Evolutionary conservation across 2,797 vertebrate species (phyloP).

Genomic region (Sebastolobus altivelis): DNA sequence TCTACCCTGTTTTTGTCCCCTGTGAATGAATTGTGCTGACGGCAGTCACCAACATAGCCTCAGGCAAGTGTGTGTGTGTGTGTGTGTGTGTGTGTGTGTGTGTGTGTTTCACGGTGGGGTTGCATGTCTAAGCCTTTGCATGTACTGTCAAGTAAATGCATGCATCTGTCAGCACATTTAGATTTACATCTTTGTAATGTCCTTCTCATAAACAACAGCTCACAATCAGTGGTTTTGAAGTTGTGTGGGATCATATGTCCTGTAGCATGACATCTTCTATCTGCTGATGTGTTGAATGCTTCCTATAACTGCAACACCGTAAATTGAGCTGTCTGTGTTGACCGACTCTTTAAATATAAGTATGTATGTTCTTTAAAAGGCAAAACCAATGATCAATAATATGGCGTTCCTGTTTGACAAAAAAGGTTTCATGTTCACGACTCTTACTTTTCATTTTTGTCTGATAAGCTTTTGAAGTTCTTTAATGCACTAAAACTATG

Average conservation of each 20-base stretch:
- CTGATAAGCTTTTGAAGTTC: background rate
- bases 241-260: slow-evolving; percentile 16
- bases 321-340: background rate
- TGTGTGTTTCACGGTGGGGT: slow-evolving; percentile 41
- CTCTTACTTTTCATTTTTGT: background rate
- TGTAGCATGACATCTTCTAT: slow-evolving; percentile 1
- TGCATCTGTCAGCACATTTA: slow-evolving; percentile 57
- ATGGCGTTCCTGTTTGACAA: background rate
- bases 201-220: slow-evolving; percentile 26
- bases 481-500: background rate
- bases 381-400: background rate
- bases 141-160: slow-evolving; percentile 57
- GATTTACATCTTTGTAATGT: slow-evolving; percentile 27
- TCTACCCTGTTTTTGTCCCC: background rate
- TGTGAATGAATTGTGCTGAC: slow-evolving; percentile 40
- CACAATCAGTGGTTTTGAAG: background rate
- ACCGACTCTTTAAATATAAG: background rate
- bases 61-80: slow-evolving; percentile 19
- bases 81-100: slow-evolving; percentile 28
- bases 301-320: background rate
- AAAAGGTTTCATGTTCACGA: background rate
- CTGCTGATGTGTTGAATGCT: slow-evolving; percentile 16
- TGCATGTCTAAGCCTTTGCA: slow-evolving; percentile 68
- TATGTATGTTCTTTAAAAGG: background rate
- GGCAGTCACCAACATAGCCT: slow-evolving; percentile 33